These are phyloP conservation scores for Xanthia icteritia DNA, from an alignment of 2,888 invertebrate species.

Conservation along the genomic window DNA sequence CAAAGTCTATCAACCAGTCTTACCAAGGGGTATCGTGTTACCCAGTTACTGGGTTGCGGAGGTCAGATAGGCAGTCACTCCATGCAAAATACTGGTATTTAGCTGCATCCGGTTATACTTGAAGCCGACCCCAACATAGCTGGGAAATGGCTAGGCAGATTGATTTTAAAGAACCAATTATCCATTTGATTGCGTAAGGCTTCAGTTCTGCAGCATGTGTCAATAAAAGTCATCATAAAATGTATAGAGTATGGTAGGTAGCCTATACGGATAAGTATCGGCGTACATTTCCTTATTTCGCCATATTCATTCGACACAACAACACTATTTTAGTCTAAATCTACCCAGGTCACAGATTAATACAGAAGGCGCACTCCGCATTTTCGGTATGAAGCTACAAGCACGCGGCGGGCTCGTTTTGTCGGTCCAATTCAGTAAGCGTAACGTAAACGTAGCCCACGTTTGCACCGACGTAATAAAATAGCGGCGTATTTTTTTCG, in stretches of 20 bases:
- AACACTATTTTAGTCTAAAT: slow-evolving; percentile 10
- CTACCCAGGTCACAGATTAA: background rate
- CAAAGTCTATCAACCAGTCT: background rate
- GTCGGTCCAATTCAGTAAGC: too few relatives aligned
- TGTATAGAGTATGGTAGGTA: background rate
- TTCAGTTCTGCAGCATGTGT: background rate
- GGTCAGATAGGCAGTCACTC: background rate
- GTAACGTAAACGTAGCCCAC: too few relatives aligned
- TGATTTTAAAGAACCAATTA: background rate
- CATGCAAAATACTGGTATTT: too few relatives aligned
- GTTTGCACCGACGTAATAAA: too few relatives aligned
- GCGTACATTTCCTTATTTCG: background rate
- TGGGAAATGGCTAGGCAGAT: background rate
- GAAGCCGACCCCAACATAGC: background rate
- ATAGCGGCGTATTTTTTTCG: too few relatives aligned
- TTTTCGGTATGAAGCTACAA: too few relatives aligned
- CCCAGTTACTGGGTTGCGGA: background rate
- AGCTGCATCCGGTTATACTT: background rate
- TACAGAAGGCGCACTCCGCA: too few relatives aligned
- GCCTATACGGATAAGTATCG: background rate
- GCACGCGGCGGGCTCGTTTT: too few relatives aligned
- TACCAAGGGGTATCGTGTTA: background rate
- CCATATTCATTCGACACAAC: too few relatives aligned
- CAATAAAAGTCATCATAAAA: background rate
- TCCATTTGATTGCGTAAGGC: background rate